Base-by-base conservation (phyloP, 2,888 invertebrate genomes). In the Ferrisia virgata region DNA sequence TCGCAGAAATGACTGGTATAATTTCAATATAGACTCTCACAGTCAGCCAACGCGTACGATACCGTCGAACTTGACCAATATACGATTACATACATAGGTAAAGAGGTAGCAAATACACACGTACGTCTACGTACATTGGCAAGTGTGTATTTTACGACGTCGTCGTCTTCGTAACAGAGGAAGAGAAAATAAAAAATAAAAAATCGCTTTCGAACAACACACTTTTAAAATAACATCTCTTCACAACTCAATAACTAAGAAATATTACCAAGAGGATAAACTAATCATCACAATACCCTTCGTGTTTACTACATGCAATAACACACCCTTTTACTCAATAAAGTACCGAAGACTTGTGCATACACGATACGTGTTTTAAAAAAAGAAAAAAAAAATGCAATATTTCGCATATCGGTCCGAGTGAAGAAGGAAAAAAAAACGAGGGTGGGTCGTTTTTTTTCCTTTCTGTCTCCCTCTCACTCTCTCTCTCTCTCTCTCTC, bases 351-450 rank as follows among this genome's bases (percentile, higher is more conserved):
- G 72, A 72, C 31, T 33, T 72, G 25, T 72, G 33, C n/a, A 28
- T 33, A 72, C 33, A 43, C 2, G 13, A 11, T 43, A 25, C 58
- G 58, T 64, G 58, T 64, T 25, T 72, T 76, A 33, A 15, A 1
- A 69, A 18, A 22, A 79, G 25, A 1, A 69, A 18, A 22, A 79
- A 81, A 81, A 81, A 81, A 81, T 53, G 53, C 31, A 53, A 81
- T 81, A 81, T 81, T 81, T 81, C 81, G 81, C 81, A 81, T 81
- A 81, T 47, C 28, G 81, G 47, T 18, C n/a, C n/a, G n/a, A n/a
- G n/a, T 40, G 18, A 47, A 47, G 9, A 79, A 40, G 25, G 36
- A 81, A 81, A 79, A 47, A 72, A 79, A 18, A 8, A 31, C 40
- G 22, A 79, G 11, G 33, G 33, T 58, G 58, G 58, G 58, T 81